phyloP scores from a whole-genome alignment of 2,888 invertebrate genomes.

The Carpatolechia fugitivella region DNA sequence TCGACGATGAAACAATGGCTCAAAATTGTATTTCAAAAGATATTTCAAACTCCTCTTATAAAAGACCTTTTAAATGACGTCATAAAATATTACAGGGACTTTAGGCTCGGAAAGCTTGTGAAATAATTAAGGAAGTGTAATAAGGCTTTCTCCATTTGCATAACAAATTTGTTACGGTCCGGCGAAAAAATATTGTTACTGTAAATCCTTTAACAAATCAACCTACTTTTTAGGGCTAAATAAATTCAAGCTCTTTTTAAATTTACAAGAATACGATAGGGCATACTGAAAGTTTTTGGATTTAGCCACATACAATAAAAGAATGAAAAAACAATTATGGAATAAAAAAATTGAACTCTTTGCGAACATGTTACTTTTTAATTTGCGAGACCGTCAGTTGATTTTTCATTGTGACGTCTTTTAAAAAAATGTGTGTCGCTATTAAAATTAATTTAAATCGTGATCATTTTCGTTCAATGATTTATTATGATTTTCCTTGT shows the following conservation, averaged over 20 bases:
- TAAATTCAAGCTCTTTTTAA: not conserved
- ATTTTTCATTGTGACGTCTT: too few relatives aligned
- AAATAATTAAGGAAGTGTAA: slow-evolving; percentile 72
- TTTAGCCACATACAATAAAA: too few relatives aligned
- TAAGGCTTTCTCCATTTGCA: slow-evolving; percentile 66
- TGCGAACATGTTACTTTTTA: too few relatives aligned
- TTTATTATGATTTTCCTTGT: too few relatives aligned
- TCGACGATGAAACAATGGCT: slow-evolving; percentile 23
- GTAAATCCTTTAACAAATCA: slow-evolving; percentile 58
- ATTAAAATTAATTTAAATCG: too few relatives aligned
- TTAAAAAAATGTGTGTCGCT: too few relatives aligned
- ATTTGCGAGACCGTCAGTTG: too few relatives aligned
- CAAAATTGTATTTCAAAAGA: slow-evolving; percentile 36
- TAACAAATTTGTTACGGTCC: slow-evolving; percentile 58
- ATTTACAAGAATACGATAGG: not conserved
- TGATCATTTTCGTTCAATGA: too few relatives aligned
- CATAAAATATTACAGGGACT: slow-evolving; percentile 64
- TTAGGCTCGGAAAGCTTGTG: slow-evolving; percentile 55
- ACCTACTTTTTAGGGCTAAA: slow-evolving; percentile 1
- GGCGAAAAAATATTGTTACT: slow-evolving; percentile 48
- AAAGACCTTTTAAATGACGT: slow-evolving; percentile 61
- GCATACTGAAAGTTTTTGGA: too few relatives aligned
- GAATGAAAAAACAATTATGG: too few relatives aligned
- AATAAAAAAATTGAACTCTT: too few relatives aligned
- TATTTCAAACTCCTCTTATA: slow-evolving; percentile 46